phyloP scores from a whole-genome alignment of 2,113 vertebrate genomes.

The Psittacara wagleri region DNA sequence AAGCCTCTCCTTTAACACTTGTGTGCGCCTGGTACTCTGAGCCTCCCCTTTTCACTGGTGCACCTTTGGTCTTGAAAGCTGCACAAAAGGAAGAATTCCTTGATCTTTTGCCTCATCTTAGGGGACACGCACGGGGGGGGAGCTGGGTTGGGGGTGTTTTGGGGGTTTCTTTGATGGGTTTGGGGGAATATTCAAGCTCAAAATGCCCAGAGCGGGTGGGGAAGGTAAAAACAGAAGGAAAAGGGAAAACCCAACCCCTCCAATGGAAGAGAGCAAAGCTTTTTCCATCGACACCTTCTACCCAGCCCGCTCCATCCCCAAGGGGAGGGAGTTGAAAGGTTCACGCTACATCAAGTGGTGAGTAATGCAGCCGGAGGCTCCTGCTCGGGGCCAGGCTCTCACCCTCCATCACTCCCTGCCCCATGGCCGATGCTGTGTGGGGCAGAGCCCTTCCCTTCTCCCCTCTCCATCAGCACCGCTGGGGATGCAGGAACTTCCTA shows the following conservation, averaged over 20 bases:
- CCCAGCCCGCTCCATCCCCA: conserved; percentile 38
- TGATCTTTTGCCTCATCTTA: conserved; percentile 41
- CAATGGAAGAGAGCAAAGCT: neutral
- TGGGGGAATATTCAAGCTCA: neutral
- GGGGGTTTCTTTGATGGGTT: neutral
- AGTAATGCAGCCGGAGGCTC: conserved; percentile 41
- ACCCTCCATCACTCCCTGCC: neutral
- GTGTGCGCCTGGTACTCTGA: conserved; percentile 59
- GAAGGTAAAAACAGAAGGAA: neutral
- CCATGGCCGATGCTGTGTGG: neutral
- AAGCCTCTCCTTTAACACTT: conserved; percentile 75
- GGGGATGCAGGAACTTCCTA: conserved; percentile 48
- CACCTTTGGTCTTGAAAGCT: conserved; percentile 66
- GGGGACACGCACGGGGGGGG: neutral
- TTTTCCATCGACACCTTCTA: neutral
- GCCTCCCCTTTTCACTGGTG: conserved; percentile 32
- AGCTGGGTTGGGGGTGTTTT: neutral
- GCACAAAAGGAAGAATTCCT: conserved; percentile 68
- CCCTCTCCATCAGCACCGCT: neutral
- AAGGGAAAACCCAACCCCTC: neutral
- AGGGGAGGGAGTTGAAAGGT: conserved; percentile 58
- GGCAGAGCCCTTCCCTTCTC: neutral
- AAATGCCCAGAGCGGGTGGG: neutral
- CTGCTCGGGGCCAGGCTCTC: neutral
- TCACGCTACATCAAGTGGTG: conserved; percentile 51